A percentile compares a stretch with the other conserved stretches of the same genome.
Conservation (phyloP, 2,797 vertebrate genomes). For the Pteronotus mesoamericanus region DNA sequence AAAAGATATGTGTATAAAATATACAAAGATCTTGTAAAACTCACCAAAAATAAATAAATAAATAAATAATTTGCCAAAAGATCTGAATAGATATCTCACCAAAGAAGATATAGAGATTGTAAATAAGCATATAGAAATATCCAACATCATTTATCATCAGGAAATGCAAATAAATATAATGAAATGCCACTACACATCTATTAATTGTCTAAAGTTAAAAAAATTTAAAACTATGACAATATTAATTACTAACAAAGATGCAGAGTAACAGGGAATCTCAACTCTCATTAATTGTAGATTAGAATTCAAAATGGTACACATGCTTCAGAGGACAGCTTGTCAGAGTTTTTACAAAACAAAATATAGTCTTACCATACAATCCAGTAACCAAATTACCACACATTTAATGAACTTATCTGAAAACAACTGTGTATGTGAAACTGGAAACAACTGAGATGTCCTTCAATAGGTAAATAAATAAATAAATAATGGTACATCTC, state of each 20-base stretch:
- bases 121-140: not conserved
- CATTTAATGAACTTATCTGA: not conserved
- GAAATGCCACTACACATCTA: not conserved
- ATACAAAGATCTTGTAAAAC: not conserved
- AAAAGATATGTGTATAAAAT: not conserved
- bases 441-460: not conserved
- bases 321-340: not conserved
- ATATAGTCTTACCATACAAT: too few relatives aligned
- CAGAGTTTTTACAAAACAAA: not conserved
- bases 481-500: not conserved
- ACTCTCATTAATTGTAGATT: not conserved
- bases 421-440: not conserved
- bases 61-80: not conserved
- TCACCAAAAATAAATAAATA: not conserved
- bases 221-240: not conserved
- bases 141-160: not conserved
- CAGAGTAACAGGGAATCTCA: not conserved
- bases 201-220: not conserved
- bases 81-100: not conserved
- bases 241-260: not conserved
- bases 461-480: not conserved
- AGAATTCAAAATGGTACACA: not conserved
- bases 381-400: not conserved
- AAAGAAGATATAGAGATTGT: not conserved
- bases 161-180: not conserved